phyloP scores from a whole-genome alignment of 2,888 invertebrate species.

The Spodoptera picta region DNA sequence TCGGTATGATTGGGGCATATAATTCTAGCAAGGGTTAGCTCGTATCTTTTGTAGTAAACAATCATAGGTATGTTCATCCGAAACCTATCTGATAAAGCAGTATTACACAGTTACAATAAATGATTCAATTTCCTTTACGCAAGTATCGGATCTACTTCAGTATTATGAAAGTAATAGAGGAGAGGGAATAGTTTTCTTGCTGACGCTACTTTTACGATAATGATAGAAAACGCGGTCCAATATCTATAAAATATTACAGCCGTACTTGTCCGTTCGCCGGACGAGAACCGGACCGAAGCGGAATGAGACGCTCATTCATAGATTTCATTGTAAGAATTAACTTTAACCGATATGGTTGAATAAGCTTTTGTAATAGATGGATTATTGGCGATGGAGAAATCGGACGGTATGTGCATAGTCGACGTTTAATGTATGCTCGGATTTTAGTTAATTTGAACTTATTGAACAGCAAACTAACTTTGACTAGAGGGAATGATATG shows the following conservation, averaged over 20 bases:
- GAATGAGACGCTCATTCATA: constrained; percentile 58
- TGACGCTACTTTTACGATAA: constrained; percentile 88
- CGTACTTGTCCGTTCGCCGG: constrained; percentile 61
- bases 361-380: constrained; percentile 60
- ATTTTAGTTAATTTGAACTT: constrained; percentile 14
- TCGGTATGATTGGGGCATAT: constrained; percentile 36
- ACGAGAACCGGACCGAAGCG: constrained; percentile 59
- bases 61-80: constrained; percentile 77
- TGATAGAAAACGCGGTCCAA: constrained; percentile 86
- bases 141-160: constrained; percentile 87
- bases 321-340: constrained; percentile 81
- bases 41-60: constrained; percentile 72
- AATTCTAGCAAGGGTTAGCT: constrained; percentile 64
- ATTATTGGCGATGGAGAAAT: constrained; percentile 41
- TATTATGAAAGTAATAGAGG: constrained; percentile 87
- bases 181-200: constrained; percentile 87
- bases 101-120: constrained; percentile 86
- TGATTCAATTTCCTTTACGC: constrained; percentile 87
- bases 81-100: constrained; percentile 85
- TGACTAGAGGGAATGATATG: not conserved
- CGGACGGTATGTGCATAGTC: constrained; percentile 30
- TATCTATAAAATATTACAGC: constrained; percentile 86
- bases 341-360: constrained; percentile 66
- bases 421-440: constrained; percentile 27
- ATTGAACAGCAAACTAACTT: constrained; percentile 1